Evolutionary conservation across 2,888 invertebrate species (phyloP).

Genomic region (Rapana venosa): DNA sequence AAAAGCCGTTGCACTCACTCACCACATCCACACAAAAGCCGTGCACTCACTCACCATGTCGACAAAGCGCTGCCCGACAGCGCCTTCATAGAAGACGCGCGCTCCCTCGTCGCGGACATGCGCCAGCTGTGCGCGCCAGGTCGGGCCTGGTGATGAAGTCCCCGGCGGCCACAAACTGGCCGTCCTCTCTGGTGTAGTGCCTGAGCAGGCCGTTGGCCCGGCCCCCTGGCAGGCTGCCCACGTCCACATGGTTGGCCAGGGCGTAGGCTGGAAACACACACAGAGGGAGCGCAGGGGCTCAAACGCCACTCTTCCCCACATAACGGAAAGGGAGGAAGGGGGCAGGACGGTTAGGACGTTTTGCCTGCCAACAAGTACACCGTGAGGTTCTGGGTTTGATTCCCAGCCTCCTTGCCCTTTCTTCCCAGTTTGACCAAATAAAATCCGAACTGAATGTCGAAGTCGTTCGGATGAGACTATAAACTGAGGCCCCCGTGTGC

Average conservation of each 20-base stretch:
- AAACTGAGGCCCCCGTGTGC: too few species aligned
- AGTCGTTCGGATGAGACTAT: too few species aligned
- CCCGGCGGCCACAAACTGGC: constrained; percentile 79
- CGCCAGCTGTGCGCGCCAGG: constrained; percentile 85
- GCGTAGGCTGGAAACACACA: neutral
- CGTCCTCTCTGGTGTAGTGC: constrained; percentile 50
- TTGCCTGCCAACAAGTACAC: too few species aligned
- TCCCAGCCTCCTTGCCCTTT: too few species aligned
- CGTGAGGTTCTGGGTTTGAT: too few species aligned
- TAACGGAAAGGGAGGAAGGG: neutral
- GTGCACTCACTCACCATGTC: constrained; percentile 74
- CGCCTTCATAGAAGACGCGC: constrained; percentile 87
- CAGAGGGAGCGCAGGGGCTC: neutral
- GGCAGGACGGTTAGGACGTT: too few species aligned
- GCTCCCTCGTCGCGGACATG: constrained; percentile 85
- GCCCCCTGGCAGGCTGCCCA: constrained; percentile 38
- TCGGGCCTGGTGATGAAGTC: constrained; percentile 84
- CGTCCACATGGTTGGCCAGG: constrained; percentile 53
- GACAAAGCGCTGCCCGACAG: constrained; percentile 84
- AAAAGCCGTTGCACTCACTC: too few species aligned
- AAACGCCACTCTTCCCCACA: neutral
- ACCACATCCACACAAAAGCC: too few species aligned
- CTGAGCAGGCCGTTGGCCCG: constrained; percentile 44
- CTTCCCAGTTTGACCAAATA: too few species aligned
- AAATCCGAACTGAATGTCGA: too few species aligned